Conservation (phyloP, 2,797 vertebrate species). For the Emys orbicularis region DNA sequence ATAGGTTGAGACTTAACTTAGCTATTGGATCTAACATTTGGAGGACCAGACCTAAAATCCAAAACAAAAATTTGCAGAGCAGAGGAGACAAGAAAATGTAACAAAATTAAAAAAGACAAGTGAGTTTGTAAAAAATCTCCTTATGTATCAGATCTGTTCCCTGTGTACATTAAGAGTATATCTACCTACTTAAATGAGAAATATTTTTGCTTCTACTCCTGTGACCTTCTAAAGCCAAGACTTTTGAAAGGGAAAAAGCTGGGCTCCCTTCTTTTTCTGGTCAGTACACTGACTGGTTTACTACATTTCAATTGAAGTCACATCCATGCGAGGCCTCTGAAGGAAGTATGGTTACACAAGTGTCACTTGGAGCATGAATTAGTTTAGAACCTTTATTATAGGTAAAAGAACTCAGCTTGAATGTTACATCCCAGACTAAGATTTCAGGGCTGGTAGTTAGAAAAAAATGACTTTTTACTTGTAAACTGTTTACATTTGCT, state of each 20-base stretch:
- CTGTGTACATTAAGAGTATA: neutral
- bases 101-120: neutral
- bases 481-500: neutral
- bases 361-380: rapidly evolving
- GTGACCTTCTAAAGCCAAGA: neutral
- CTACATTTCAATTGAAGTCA: neutral
- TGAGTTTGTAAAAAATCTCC: neutral
- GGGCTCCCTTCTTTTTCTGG: neutral
- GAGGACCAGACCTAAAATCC: neutral
- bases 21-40: slow-evolving; percentile 21
- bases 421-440: rapidly evolving
- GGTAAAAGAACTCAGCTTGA: neutral
- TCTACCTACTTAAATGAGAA: neutral
- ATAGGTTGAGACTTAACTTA: slow-evolving; percentile 60
- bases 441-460: neutral
- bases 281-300: neutral
- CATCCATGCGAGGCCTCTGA: neutral
- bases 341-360: rapidly evolving
- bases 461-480: neutral
- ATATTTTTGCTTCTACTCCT: neutral
- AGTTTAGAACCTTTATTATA: neutral
- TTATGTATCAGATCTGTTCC: neutral
- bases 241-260: neutral
- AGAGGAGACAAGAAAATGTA: neutral
- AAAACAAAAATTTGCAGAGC: neutral